Evolutionary conservation across 2,113 vertebrate species (phyloP).

Genomic region (Sinocyclocheilus anshuiensis): DNA sequence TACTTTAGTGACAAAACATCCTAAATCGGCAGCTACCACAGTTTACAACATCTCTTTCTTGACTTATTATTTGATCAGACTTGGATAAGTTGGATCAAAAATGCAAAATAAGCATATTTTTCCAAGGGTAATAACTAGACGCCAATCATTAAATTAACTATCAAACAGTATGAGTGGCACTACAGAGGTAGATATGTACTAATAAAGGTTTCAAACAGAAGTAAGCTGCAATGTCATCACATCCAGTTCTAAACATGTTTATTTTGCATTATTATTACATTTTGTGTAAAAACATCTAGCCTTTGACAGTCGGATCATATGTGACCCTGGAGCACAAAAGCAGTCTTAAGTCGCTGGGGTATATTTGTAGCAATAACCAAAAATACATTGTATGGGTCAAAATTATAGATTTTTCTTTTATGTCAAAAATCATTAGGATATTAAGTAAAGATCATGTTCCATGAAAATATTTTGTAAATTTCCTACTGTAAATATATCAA

Average conservation of each 20-base stretch:
- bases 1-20: background rate
- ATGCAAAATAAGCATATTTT: background rate
- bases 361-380: no score
- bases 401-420: no score
- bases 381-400: no score
- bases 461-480: no score
- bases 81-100: background rate
- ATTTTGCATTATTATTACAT: background rate
- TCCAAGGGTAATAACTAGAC: background rate
- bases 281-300: no score
- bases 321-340: no score
- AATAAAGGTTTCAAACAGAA: background rate
- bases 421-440: no score
- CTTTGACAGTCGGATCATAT: background rate
- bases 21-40: background rate
- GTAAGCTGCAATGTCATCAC: no score
- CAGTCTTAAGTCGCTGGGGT: no score
- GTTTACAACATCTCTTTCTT: background rate
- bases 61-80: background rate
- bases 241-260: no score
- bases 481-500: no score
- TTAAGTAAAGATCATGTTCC: no score
- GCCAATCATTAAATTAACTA: background rate
- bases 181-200: background rate
- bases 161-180: background rate